A percentile compares a stretch with the other conserved stretches of the same genome.
Evolutionary conservation across 2,888 invertebrate genomes (phyloP).

Genomic region (Odontomyia ornata): DNA sequence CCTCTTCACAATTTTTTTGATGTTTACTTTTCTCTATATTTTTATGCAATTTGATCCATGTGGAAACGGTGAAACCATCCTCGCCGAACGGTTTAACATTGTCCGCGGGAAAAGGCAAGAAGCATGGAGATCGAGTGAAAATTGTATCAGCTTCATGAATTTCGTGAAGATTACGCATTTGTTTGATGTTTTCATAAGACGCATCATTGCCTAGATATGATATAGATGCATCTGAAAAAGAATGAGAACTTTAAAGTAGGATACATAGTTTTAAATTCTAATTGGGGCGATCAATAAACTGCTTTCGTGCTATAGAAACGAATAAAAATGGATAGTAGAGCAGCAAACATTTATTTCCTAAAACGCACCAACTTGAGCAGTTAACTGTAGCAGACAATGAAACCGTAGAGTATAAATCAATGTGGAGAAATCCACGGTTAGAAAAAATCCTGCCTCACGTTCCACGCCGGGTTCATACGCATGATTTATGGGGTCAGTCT

Average conservation of each 20-base stretch:
- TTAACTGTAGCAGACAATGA: too few relatives aligned
- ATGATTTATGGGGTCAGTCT: too few relatives aligned
- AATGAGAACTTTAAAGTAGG: not conserved
- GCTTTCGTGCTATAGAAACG: too few relatives aligned
- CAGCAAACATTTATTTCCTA: too few relatives aligned
- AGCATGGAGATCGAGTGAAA: constrained; percentile 60
- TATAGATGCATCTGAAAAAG: constrained; percentile 57
- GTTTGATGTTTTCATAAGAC: constrained; percentile 58
- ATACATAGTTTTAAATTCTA: too few relatives aligned
- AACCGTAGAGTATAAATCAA: too few relatives aligned
- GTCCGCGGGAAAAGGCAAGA: constrained; percentile 60
- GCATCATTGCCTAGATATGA: constrained; percentile 57
- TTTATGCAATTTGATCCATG: constrained; percentile 60
- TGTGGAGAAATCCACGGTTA: too few relatives aligned
- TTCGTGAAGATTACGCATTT: constrained; percentile 59
- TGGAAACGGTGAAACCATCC: constrained; percentile 60
- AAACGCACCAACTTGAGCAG: too few relatives aligned
- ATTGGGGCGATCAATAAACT: too few relatives aligned
- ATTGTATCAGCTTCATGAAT: constrained; percentile 58
- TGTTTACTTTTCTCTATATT: not conserved
- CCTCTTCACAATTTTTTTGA: constrained; percentile 33
- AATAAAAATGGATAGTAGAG: too few relatives aligned
- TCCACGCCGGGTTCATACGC: too few relatives aligned
- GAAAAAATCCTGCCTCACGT: too few relatives aligned
- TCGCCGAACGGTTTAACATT: constrained; percentile 57